Conservation (phyloP, 2,888 invertebrate species). For the Yponomeuta sedellus region DNA sequence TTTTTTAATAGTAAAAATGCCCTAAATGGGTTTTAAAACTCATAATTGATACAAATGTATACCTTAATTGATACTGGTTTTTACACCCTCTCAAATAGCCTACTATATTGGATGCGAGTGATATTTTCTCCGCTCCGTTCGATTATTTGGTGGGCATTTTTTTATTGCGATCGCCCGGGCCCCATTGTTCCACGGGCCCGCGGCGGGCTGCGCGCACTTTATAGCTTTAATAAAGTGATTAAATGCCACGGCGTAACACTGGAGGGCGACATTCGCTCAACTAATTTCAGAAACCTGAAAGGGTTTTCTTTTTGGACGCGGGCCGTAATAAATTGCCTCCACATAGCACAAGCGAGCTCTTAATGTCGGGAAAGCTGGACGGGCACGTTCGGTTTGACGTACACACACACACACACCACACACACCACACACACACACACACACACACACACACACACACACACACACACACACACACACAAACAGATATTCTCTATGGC, state of each 20-base stretch:
- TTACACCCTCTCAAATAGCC: too few species aligned
- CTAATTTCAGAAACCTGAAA: slow-evolving; percentile 54
- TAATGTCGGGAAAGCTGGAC: not conserved
- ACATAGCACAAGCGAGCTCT: not conserved
- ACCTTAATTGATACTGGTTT: too few species aligned
- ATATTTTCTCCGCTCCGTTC: slow-evolving; percentile 36
- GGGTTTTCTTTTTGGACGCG: slow-evolving; percentile 21
- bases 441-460: too few species aligned
- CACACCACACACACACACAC: too few species aligned
- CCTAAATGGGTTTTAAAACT: too few species aligned
- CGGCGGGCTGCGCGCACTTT: slow-evolving; percentile 31
- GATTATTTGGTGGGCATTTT: slow-evolving; percentile 53
- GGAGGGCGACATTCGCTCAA: slow-evolving; percentile 38
- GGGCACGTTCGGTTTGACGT: not conserved
- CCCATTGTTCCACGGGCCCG: slow-evolving; percentile 46
- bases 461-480: too few species aligned
- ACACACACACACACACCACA: too few species aligned
- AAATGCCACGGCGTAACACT: slow-evolving; percentile 57
- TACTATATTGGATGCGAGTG: slow-evolving; percentile 46
- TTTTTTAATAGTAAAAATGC: too few species aligned
- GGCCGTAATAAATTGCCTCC: slow-evolving; percentile 6
- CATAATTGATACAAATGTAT: too few species aligned
- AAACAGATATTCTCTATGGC: too few species aligned
- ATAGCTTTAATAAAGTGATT: slow-evolving; percentile 65
- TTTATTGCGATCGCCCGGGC: slow-evolving; percentile 53